Evolutionary conservation across 2,888 invertebrate genomes (phyloP).

Genomic region (Myopa tessellatipennis): DNA sequence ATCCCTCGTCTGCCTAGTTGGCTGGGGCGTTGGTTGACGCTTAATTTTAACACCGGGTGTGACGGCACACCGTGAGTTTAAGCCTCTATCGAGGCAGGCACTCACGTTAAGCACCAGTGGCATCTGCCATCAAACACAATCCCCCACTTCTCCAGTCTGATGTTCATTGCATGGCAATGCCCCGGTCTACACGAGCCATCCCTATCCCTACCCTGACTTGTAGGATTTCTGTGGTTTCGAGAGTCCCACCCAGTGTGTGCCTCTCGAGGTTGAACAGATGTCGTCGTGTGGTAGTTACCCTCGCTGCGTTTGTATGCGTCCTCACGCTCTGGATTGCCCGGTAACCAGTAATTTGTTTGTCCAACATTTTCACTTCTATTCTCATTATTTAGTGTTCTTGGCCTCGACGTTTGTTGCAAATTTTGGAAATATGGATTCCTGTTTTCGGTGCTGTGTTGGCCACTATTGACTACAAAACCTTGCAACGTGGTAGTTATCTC

Average conservation of each 20-base stretch:
- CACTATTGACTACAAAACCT: not conserved
- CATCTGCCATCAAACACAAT: not conserved
- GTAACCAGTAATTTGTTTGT: not conserved
- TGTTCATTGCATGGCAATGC: not conserved
- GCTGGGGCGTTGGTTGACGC: too few relatives aligned
- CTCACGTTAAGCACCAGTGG: too few relatives aligned
- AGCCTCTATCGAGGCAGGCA: too few relatives aligned
- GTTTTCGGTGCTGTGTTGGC: not conserved
- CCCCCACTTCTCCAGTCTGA: conserved; percentile 12
- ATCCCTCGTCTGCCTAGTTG: too few relatives aligned
- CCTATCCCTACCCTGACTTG: too few relatives aligned
- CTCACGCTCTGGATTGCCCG: not conserved
- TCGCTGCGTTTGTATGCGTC: not conserved
- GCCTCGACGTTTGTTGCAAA: not conserved
- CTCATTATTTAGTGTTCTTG: not conserved
- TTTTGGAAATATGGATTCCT: not conserved
- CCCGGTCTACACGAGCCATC: not conserved
- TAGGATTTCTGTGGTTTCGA: not conserved
- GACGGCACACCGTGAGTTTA: too few relatives aligned
- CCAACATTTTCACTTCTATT: not conserved
- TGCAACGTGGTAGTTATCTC: not conserved
- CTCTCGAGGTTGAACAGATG: not conserved
- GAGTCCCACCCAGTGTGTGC: not conserved
- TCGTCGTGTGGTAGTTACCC: not conserved
- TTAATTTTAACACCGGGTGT: too few relatives aligned